Conservation (phyloP, 2,888 invertebrate genomes). For the Aleiodes leptofemur region DNA sequence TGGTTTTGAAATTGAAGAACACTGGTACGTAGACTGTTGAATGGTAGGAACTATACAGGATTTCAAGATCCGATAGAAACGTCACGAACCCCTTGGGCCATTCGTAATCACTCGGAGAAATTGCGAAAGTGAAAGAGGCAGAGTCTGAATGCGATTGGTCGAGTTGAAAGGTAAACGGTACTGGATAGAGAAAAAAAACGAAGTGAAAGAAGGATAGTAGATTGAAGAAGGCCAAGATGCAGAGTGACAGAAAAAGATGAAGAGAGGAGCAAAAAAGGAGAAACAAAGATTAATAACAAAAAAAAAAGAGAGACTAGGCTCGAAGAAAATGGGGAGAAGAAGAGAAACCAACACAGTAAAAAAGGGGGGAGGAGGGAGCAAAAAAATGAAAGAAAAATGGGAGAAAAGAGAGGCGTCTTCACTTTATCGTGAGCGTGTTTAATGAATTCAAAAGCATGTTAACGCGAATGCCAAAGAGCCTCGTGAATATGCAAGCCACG, state of each 20-base stretch:
- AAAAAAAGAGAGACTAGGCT: conserved; percentile 24
- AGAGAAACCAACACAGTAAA: conserved; percentile 39
- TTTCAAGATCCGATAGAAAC: conserved; percentile 46
- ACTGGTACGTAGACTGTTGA: conserved; percentile 1
- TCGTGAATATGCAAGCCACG: conserved; percentile 59
- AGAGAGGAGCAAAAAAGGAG: conserved; percentile 22
- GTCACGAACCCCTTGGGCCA: conserved; percentile 48
- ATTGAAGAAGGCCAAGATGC: neutral
- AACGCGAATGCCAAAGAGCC: conserved; percentile 58
- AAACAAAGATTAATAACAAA: neutral
- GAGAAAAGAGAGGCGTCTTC: conserved; percentile 51
- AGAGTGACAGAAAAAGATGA: conserved; percentile 25
- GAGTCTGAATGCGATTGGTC: conserved; percentile 20
- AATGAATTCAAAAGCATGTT: conserved; percentile 62
- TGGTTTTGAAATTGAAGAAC: conserved; percentile 9
- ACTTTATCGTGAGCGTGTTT: conserved; percentile 59
- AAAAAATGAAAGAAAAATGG: conserved; percentile 2
- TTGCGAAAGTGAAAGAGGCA: conserved; percentile 36
- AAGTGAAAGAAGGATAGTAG: neutral
- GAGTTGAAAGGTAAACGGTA: conserved; percentile 36
- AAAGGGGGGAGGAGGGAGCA: conserved; percentile 20
- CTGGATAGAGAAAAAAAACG: neutral
- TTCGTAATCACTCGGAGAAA: conserved; percentile 50
- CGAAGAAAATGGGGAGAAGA: conserved; percentile 16
- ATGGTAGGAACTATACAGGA: conserved; percentile 24